phyloP scores from a whole-genome alignment of 2,797 vertebrate genomes.

The Zonotrichia albicollis region DNA sequence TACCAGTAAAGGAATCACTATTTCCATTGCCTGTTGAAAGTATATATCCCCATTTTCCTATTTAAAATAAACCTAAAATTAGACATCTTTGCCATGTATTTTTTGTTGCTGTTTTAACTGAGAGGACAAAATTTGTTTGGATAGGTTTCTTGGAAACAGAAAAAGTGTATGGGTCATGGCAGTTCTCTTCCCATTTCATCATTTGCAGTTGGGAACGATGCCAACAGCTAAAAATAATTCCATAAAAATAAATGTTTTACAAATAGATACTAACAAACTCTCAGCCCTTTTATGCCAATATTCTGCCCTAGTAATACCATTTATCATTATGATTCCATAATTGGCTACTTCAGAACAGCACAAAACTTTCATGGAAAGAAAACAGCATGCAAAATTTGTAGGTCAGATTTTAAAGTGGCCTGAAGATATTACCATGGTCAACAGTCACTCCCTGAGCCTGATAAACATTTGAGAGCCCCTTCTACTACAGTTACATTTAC shows the following conservation, averaged over 20 bases:
- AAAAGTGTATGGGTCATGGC: background rate
- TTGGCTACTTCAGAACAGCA: background rate
- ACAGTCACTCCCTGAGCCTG: background rate
- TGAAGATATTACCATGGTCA: background rate
- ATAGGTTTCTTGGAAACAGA: constrained; percentile 17
- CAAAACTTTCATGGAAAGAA: background rate
- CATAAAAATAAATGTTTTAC: constrained; percentile 49
- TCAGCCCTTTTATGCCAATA: background rate
- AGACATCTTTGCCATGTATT: background rate
- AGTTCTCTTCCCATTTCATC: constrained; percentile 35
- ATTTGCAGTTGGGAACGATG: constrained; percentile 12
- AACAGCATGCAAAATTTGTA: background rate
- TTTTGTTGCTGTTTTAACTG: background rate
- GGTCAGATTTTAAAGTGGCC: background rate
- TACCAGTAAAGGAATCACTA: background rate
- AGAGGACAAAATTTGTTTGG: background rate
- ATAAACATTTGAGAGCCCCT: background rate
- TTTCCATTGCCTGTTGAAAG: background rate
- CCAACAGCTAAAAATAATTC: constrained; percentile 68
- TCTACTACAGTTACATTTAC: background rate
- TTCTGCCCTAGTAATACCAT: background rate
- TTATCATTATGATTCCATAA: constrained; percentile 17
- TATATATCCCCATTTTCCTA: background rate
- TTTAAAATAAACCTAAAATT: constrained; percentile 4
- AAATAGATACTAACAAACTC: constrained; percentile 57